Conservation (phyloP, 2,888 invertebrate genomes). For the Sclerodermus sp. region DNA sequence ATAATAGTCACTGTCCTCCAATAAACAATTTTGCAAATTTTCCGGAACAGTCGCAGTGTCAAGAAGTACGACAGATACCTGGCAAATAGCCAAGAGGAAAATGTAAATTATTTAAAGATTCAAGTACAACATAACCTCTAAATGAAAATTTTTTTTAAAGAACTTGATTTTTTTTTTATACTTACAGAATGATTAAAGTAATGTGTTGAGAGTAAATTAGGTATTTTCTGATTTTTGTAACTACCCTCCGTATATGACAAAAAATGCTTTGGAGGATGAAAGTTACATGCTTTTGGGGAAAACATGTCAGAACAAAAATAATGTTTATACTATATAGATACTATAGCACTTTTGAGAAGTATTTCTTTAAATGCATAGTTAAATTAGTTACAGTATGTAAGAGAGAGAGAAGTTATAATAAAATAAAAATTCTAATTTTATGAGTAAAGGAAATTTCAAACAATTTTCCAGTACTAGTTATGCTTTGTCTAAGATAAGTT, state of each 20-base stretch:
- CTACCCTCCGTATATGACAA: slow-evolving; percentile 48
- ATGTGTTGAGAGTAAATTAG: slow-evolving; percentile 53
- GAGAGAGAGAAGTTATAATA: too few species aligned
- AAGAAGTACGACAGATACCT: slow-evolving; percentile 63
- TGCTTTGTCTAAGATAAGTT: too few species aligned
- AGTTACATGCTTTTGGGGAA: slow-evolving; percentile 63
- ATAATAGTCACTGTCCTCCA: slow-evolving; percentile 62
- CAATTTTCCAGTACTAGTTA: too few species aligned
- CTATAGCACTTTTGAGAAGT: too few species aligned
- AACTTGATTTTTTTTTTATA: slow-evolving; percentile 10
- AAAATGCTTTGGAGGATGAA: slow-evolving; percentile 57
- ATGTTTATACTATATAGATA: too few species aligned
- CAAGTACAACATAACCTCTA: slow-evolving; percentile 22
- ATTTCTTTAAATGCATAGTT: too few species aligned
- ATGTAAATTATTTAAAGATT: slow-evolving; percentile 17
- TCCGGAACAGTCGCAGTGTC: slow-evolving; percentile 57
- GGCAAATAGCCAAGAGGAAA: slow-evolving; percentile 40
- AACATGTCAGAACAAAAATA: slow-evolving; percentile 56
- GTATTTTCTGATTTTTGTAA: slow-evolving; percentile 33
- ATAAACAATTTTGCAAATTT: slow-evolving; percentile 50
- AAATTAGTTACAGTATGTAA: too few species aligned
- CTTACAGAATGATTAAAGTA: slow-evolving; percentile 63
- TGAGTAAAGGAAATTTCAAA: too few species aligned
- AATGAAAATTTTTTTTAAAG: not conserved
- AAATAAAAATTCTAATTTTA: too few species aligned